These are phyloP conservation scores for Gymnobelideus leadbeateri DNA, from an alignment of 2,113 vertebrate species.

Conservation along the genomic window DNA sequence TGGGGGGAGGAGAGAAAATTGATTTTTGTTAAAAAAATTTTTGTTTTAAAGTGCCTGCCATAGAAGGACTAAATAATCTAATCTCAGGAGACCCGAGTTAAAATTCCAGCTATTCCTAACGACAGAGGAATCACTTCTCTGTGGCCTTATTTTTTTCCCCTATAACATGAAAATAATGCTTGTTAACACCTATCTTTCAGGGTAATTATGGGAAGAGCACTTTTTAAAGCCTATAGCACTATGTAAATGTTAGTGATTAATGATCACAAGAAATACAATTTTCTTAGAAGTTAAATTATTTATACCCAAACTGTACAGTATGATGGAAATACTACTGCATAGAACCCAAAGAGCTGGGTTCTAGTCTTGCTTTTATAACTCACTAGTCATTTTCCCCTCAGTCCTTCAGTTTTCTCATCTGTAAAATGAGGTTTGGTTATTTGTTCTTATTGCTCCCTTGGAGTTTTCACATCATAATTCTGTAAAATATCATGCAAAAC, in stretches of 20 bases:
- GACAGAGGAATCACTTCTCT: not conserved
- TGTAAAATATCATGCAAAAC: not conserved
- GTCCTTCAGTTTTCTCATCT: not conserved
- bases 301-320: not conserved
- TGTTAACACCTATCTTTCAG: not conserved
- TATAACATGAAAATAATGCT: not conserved
- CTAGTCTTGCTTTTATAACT: not conserved
- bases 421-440: not conserved
- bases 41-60: not conserved
- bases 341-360: not conserved
- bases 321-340: not conserved
- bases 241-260: not conserved
- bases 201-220: not conserved
- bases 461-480: not conserved
- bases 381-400: not conserved
- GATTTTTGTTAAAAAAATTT: not conserved
- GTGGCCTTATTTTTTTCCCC: not conserved
- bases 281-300: not conserved
- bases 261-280: not conserved
- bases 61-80: not conserved
- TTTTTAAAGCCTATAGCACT: not conserved
- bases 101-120: not conserved
- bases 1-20: not conserved
- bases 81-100: not conserved
- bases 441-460: not conserved